phyloP scores from a whole-genome alignment of 2,113 vertebrate species.

The Microtus oregoni region DNA sequence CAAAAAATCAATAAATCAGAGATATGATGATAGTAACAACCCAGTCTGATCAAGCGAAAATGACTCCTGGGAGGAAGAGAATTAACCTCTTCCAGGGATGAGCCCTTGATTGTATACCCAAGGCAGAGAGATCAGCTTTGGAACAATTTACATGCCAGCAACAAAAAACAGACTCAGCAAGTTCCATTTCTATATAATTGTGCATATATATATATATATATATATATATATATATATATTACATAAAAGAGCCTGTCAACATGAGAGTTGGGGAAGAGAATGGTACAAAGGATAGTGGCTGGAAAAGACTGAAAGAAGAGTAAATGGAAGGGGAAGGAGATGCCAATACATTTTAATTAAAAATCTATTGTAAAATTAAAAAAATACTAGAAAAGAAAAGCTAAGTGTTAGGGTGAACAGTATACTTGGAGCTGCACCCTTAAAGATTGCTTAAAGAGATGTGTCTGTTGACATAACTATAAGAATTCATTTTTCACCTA shows the following conservation, averaged over 20 bases:
- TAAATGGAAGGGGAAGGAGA: background rate
- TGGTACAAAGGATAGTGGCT: too few species aligned
- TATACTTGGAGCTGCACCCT: background rate
- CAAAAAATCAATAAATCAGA: background rate
- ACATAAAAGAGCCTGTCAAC: background rate
- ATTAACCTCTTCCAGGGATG: background rate
- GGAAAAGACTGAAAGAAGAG: too few species aligned
- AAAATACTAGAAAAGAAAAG: background rate
- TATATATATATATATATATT: background rate
- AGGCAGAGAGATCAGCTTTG: too few species aligned
- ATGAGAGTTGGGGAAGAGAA: background rate
- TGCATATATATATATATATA: fast-evolving
- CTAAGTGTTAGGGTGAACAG: constrained; percentile 39
- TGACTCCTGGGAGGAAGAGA: background rate
- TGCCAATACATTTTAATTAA: background rate
- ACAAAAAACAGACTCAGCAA: background rate
- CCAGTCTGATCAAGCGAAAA: background rate
- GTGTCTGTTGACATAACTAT: background rate
- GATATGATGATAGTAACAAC: background rate
- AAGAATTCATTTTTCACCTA: background rate
- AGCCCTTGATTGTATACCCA: background rate
- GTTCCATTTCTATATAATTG: background rate
- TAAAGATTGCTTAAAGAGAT: constrained; percentile 46
- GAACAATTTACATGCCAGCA: background rate
- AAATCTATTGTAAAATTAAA: background rate